Base-by-base conservation (phyloP, 1,140 invertebrate genomes). In the Oryctes rhinoceros region DNA sequence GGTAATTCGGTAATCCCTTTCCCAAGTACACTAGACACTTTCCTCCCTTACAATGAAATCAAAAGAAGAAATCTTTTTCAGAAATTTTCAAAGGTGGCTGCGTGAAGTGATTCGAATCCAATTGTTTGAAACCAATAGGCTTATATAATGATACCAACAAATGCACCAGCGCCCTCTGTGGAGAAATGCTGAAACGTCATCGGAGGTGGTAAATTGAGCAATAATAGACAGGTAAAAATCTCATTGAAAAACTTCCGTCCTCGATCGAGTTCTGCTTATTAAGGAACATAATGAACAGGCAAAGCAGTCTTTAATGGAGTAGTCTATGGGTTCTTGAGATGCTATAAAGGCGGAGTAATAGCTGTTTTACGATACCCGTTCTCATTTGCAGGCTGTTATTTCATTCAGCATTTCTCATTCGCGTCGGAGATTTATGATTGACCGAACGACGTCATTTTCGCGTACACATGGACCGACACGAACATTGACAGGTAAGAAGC, bases 331-430 rank as follows among this genome's bases (percentile, higher is more conserved):
- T 71, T 49, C 13, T 35, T 76, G 47, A 78, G 67, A 80, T 80
- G 79, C 74, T 24, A 76, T 80, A 80, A 76, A 80, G 79, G 79
- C 79, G 79, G 79, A 76, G 79, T 80, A 80, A 80, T 80, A 47
- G 71, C 71, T 20, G 24, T 76, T 20, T 76, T 76, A 76, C 53
- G 48, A 76, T 80, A 71, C 79, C 44, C 44, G 48, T 80, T 75
- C 74, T 62, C 65, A 67, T 48, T 80, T 75, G 53, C 48, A 59
- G 67, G 18, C 62, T 80, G 71, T 76, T 67, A 80, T 80, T 80
- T 80, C 49, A 80, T 80, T 76, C 71, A 30, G 13, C 79, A 53
- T 13, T 78, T 24, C 15, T 49, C 15, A 24, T 78, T 62, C 77
- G 24, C 6, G n/a, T 35, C 53, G 24, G 48, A 49, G 47, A 78